phyloP scores from a whole-genome alignment of 2,113 vertebrate species.

The Oplegnathus fasciatus region DNA sequence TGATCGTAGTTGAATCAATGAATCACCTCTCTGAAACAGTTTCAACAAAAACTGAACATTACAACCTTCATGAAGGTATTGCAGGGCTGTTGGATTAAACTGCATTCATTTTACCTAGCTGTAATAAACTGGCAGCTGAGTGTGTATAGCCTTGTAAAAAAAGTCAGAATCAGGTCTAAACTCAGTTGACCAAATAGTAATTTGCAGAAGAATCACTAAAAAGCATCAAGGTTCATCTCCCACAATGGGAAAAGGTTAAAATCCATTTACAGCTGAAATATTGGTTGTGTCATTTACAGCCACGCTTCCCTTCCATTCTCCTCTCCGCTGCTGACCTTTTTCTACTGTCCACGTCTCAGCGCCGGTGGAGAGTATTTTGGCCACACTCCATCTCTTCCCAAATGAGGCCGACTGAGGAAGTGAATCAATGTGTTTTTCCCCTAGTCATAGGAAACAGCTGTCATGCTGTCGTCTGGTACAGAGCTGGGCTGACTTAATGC shows the following conservation, averaged over 20 bases:
- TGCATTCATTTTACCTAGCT: not conserved
- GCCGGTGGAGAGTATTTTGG: slow-evolving; percentile 60
- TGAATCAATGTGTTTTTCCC: slow-evolving; percentile 74
- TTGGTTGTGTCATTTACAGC: slow-evolving; percentile 52
- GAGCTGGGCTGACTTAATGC: slow-evolving; percentile 65
- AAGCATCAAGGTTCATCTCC: slow-evolving; percentile 44
- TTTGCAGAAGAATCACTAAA: slow-evolving; percentile 1
- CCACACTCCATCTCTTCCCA: slow-evolving; percentile 76
- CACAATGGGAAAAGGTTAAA: slow-evolving; percentile 59
- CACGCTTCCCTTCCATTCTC: slow-evolving; percentile 37
- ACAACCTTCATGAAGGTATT: slow-evolving; percentile 4
- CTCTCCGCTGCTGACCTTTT: slow-evolving; percentile 67
- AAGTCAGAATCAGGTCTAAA: not conserved
- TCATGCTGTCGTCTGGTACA: slow-evolving; percentile 69
- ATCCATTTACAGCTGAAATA: slow-evolving; percentile 65
- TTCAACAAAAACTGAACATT: too few relatives aligned
- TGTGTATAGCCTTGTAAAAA: not conserved
- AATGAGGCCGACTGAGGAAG: slow-evolving; percentile 75
- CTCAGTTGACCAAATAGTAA: not conserved
- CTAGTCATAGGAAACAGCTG: slow-evolving; percentile 78
- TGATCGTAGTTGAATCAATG: too few relatives aligned
- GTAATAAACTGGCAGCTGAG: not conserved
- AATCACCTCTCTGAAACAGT: too few relatives aligned
- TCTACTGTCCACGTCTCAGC: slow-evolving; percentile 64
- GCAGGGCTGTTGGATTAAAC: not conserved